Base-by-base conservation (phyloP, 2,113 vertebrate species). In the Phrynosoma platyrhinos region DNA sequence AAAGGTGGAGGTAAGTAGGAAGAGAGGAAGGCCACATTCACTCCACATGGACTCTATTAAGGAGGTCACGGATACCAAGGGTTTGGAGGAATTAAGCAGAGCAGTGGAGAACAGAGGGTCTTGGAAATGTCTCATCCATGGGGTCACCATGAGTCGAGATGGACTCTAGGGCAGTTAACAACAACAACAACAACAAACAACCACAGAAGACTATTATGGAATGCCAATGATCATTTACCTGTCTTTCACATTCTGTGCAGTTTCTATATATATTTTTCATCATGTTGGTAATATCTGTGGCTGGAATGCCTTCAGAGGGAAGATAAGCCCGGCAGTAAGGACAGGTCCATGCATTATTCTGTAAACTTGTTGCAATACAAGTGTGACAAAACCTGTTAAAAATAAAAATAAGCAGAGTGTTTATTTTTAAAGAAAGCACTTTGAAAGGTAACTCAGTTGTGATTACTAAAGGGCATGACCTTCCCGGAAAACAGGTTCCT, bases 291-390 rank as follows among this genome's bases (percentile, higher is more conserved):
- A 87, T 90, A 80, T 96, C 95, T 12, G 92, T 93, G n/a, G 92
- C 95, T 47, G 94, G 93, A 85, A 94, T 94, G 79, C 94, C 93
- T 94, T 96, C 93, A 20, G 93, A 95, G 87, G 92, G 88, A 86
- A 96, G 93, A 3, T 91, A 93, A 0, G 93, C 71, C 0, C 52
- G 42, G 88, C 95, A 94, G 7, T 96, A 96, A 85, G 96, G 94
- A 53, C 94, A 96, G 0, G 79, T 92, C 89, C 94, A 94, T 0
- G 30, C 88, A 3, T 84, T 95, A 71, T 75, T 95, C 89, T 93
- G 96, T 53, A 94, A 88, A 88, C 95, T 92, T 86, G 92, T 90
- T 52, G 92, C 90, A 55, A 95, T 95, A 88, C 90, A 96, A 80
- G 93, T 93, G 68, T 92, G 87, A 84, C 94, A 96, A 86, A 96